Percentiles rank a stretch among this genome's conserved stretches.
These are phyloP conservation scores for Hipparchia sbordonii DNA, from an alignment of 2,888 invertebrate genomes.

Conservation along the genomic window DNA sequence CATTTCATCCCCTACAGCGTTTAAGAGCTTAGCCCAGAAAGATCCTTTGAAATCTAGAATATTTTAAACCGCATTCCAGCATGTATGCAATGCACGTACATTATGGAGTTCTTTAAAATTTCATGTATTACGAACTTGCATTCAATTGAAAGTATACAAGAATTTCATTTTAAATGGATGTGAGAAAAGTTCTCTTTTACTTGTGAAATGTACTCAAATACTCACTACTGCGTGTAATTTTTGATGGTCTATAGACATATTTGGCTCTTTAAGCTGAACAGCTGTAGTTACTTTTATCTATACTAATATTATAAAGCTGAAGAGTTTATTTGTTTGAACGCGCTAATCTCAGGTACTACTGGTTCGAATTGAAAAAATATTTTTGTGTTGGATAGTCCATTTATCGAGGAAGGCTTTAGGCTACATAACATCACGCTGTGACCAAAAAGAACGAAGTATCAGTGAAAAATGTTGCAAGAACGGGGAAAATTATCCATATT, in stretches of 20 bases:
- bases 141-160: slow-evolving; percentile 30
- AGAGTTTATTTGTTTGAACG: too few relatives aligned
- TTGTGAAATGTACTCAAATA: slow-evolving; percentile 4
- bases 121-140: slow-evolving; percentile 26
- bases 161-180: slow-evolving; percentile 24
- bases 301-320: too few relatives aligned
- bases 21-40: slow-evolving; percentile 34
- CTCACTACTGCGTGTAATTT: not conserved
- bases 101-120: slow-evolving; percentile 22
- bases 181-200: slow-evolving; percentile 18
- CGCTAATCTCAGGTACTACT: too few relatives aligned
- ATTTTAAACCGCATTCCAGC: slow-evolving; percentile 23
- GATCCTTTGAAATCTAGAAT: slow-evolving; percentile 30
- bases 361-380: too few relatives aligned
- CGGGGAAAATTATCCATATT: too few relatives aligned
- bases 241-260: not conserved
- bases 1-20: slow-evolving; percentile 31
- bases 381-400: too few relatives aligned
- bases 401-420: too few relatives aligned
- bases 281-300: not conserved
- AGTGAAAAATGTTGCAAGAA: too few relatives aligned
- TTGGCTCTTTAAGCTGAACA: not conserved
- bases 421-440: too few relatives aligned
- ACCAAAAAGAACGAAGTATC: too few relatives aligned
- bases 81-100: slow-evolving; percentile 2